Percentiles rank a stretch among this genome's conserved stretches.
Conservation (phyloP, 2,888 invertebrate species). For the Diarsia rubi region DNA sequence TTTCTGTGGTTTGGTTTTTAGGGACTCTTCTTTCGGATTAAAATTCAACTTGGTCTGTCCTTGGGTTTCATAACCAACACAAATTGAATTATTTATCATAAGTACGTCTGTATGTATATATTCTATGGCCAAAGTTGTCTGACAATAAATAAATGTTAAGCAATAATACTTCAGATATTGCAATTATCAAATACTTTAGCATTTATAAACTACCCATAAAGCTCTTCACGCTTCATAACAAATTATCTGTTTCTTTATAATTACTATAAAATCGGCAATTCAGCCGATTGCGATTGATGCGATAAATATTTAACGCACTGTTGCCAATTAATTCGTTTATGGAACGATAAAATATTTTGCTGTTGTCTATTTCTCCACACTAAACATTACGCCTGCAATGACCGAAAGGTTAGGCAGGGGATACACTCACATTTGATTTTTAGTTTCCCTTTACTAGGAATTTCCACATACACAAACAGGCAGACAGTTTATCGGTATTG, state of each 20-base stretch:
- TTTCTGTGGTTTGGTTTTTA: not conserved
- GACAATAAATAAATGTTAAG: not conserved
- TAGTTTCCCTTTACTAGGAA: too few species aligned
- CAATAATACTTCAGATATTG: not conserved
- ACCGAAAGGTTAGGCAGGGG: not conserved
- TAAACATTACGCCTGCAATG: not conserved
- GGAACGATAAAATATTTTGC: not conserved
- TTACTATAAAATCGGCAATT: conserved; percentile 19
- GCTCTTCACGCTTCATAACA: conserved; percentile 8
- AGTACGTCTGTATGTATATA: too few species aligned
- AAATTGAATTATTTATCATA: too few species aligned
- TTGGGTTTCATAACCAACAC: not conserved
- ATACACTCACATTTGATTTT: not conserved
- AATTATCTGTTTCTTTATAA: conserved; percentile 7
- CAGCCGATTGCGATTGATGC: not conserved
- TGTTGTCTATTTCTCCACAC: not conserved
- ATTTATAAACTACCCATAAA: conserved; percentile 9
- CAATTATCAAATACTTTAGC: conserved; percentile 3
- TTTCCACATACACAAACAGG: too few species aligned
- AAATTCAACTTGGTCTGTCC: not conserved
- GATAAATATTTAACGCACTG: conserved; percentile 4
- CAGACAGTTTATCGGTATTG: not conserved
- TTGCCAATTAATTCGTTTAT: conserved; percentile 3
- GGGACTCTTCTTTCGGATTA: not conserved
- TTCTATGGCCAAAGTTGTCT: too few species aligned